Base-by-base conservation (phyloP, 1,140 invertebrate genomes). In the Drosophila bocki region DNA sequence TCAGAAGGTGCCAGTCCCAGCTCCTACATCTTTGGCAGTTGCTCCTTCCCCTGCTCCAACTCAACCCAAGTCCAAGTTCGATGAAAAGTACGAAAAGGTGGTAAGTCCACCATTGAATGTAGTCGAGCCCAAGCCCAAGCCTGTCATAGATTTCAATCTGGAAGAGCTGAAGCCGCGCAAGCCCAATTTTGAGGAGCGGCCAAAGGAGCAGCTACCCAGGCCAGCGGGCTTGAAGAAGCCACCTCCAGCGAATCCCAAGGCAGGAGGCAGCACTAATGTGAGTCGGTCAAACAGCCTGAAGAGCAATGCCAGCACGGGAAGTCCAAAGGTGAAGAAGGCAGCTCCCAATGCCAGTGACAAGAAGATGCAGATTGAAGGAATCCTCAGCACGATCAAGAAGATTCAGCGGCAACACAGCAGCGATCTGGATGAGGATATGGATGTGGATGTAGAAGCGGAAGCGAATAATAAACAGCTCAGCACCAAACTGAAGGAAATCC, bases 401-500 rank as follows among this genome's bases (percentile, higher is more conserved):
- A 50, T 83, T 1, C 77, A 90, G 22, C 63, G 64, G 0, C 79
- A 79, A 26, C 44, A 68, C 8, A 86, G 80, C 32, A 80, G 53
- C 11, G 77, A 80, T 0, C 19, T 42, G 3, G 83, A 84, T 12
- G 77, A 83, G 6, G 70, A 77, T 11, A 82, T 81, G 75, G 83
- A 75, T 19, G 35, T 85, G n/a, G 80, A 78, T 48, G n/a, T 42
- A 5, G 70, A 77, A 53, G 67, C 12, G 1, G 72, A 75, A 68
- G 35, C 54, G 19, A 53, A 50, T 7, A 87, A 88, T 19, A 63
- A 74, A 3, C 65, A 82, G 41, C 48, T 93, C 7, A 79, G 56
- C 26, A 81, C 51, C 35, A 90, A 91, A 15, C 68, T 93, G 0
- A 91, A 91, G 51, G 83, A 92, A 45, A 93, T 93, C 47, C 90